These are phyloP conservation scores for Caenorhabditis doughertyi DNA, from an alignment of 2,888 invertebrate genomes.

Conservation along the genomic window DNA sequence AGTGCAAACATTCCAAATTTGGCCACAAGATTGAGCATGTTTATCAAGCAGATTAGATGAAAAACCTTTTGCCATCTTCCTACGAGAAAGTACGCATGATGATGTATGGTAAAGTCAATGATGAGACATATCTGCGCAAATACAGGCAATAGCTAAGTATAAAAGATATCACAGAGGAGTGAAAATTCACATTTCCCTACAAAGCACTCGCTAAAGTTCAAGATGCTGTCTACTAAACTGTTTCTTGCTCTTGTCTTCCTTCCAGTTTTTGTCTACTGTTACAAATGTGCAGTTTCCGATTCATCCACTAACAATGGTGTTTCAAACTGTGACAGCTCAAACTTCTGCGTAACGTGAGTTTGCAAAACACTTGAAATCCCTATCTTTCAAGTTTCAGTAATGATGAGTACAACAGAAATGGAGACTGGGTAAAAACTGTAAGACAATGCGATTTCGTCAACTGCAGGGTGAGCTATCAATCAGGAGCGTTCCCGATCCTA, in stretches of 20 bases:
- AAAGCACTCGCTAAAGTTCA: neutral
- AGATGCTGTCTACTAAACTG: constrained; percentile 35
- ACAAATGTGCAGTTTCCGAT: constrained; percentile 28
- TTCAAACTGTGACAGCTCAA: constrained; percentile 25
- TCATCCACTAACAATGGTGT: neutral
- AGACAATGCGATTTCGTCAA: constrained; percentile 37
- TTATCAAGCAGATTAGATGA: constrained; percentile 41
- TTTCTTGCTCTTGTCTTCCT: constrained; percentile 14
- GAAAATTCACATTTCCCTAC: neutral
- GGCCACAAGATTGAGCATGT: constrained; percentile 53
- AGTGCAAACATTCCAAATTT: constrained; percentile 46
- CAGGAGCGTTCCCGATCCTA: neutral
- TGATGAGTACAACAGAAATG: constrained; percentile 22
- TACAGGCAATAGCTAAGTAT: constrained; percentile 17
- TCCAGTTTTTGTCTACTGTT: constrained; percentile 26
- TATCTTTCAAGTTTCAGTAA: constrained; percentile 14
- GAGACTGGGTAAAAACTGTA: constrained; percentile 22
- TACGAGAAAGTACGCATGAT: constrained; percentile 23
- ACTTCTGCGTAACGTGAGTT: constrained; percentile 47
- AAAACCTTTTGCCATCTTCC: constrained; percentile 8
- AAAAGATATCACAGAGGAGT: neutral
- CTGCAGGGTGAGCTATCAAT: constrained; percentile 20
- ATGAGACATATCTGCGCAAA: constrained; percentile 55
- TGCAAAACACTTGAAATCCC: neutral
- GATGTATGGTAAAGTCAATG: constrained; percentile 41